A percentile compares a stretch with the other conserved stretches of the same genome.
These are phyloP conservation scores for Tachina fera DNA, from an alignment of 2,888 invertebrate species.

Conservation along the genomic window DNA sequence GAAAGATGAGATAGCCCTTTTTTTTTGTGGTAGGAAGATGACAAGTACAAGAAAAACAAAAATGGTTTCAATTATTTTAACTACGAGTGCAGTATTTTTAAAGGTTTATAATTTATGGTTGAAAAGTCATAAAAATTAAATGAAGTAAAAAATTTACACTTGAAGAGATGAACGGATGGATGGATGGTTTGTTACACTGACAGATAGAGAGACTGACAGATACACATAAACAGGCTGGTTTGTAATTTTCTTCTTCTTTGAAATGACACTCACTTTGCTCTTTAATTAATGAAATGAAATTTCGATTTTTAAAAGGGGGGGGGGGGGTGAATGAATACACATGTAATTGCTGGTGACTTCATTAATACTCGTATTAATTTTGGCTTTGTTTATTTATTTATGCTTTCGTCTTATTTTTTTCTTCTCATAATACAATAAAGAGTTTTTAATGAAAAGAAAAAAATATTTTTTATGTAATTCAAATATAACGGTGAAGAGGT, in stretches of 20 bases:
- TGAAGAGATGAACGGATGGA: not conserved
- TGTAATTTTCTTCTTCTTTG: too few relatives aligned
- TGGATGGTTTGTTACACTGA: not conserved
- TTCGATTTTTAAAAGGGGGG: not conserved
- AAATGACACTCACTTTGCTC: not conserved
- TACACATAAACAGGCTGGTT: not conserved
- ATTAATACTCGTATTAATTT: not conserved
- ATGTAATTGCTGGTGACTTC: slow-evolving; percentile 1
- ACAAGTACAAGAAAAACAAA: slow-evolving; percentile 4
- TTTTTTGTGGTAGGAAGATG: not conserved
- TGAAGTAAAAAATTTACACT: not conserved
- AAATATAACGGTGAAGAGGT: not conserved
- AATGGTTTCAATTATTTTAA: slow-evolving; percentile 27
- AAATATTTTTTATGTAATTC: slow-evolving; percentile 9
- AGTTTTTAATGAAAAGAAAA: not conserved
- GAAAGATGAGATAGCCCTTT: slow-evolving; percentile 27
- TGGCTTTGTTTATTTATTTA: not conserved
- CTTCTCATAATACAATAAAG: not conserved
- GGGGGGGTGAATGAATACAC: not conserved
- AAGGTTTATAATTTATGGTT: not conserved
- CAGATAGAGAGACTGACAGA: not conserved
- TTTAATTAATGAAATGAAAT: not conserved
- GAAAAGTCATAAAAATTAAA: not conserved
- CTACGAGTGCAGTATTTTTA: not conserved
- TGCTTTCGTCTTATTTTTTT: too few relatives aligned